Conservation (phyloP, 2,113 vertebrate genomes). For the Silurus asotus region DNA sequence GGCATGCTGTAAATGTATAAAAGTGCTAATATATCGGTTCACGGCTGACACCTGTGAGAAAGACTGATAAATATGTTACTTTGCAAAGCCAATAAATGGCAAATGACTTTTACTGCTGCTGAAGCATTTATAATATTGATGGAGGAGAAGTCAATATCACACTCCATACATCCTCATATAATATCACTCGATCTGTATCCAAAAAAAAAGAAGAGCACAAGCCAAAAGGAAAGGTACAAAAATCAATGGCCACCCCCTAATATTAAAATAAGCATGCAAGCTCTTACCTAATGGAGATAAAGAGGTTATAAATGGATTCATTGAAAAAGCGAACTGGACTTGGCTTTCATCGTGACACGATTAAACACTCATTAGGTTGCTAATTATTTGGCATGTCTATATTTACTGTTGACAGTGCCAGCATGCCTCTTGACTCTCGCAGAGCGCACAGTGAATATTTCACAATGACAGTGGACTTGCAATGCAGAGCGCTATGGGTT, state of each 20-base stretch:
- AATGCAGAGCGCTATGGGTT: constrained; percentile 48
- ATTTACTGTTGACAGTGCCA: constrained; percentile 75
- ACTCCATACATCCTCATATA: constrained; percentile 88
- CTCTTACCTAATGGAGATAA: constrained; percentile 86
- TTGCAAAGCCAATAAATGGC: constrained; percentile 85
- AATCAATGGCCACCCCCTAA: constrained; percentile 83
- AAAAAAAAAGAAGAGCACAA: constrained; percentile 53
- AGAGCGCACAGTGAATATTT: constrained; percentile 47
- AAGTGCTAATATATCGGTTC: constrained; percentile 64
- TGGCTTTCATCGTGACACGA: constrained; percentile 77
- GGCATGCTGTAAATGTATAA: constrained; percentile 59
- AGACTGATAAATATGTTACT: constrained; percentile 80
- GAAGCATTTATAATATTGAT: constrained; percentile 82
- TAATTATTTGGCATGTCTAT: constrained; percentile 78
- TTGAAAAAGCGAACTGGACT: constrained; percentile 60
- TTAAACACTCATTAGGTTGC: constrained; percentile 77
- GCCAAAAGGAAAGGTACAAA: constrained; percentile 44
- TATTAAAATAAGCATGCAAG: constrained; percentile 86
- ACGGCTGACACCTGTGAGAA: constrained; percentile 64
- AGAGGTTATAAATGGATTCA: constrained; percentile 76
- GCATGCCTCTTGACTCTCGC: constrained; percentile 53
- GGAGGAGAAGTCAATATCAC: constrained; percentile 83
- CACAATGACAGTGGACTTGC: constrained; percentile 33
- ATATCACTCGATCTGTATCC: constrained; percentile 83
- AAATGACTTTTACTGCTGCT: constrained; percentile 82